A percentile compares a stretch with the other conserved stretches of the same genome.
Conservation (phyloP, 2,113 vertebrate genomes). For the Vulpes ferrilata region DNA sequence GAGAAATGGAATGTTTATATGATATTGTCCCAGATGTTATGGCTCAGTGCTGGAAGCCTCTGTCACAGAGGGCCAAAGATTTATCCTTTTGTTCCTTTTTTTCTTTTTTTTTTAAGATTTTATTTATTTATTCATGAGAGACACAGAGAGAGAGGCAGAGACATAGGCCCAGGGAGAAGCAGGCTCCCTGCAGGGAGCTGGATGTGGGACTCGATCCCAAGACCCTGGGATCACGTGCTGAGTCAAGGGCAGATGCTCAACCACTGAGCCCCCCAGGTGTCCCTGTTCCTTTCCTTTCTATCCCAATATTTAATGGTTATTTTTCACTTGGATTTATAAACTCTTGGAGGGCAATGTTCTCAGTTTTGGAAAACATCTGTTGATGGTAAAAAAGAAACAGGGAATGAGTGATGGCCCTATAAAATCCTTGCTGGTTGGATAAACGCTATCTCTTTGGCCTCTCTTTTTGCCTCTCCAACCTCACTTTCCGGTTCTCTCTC, state of each 20-base stretch:
- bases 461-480: not conserved
- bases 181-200: no score
- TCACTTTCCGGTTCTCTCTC: not conserved
- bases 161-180: no score
- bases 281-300: not conserved
- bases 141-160: no score
- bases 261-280: no score
- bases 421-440: not conserved
- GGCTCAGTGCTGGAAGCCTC: not conserved
- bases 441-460: no score
- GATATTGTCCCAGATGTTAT: not conserved
- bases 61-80: not conserved
- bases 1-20: not conserved
- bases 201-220: no score
- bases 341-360: not conserved
- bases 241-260: no score
- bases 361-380: not conserved
- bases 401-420: not conserved
- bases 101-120: no score
- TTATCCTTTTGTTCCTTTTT: not conserved
- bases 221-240: no score
- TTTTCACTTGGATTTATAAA: constrained; percentile 18
- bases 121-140: no score
- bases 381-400: not conserved
- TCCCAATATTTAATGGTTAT: not conserved